phyloP scores from a whole-genome alignment of 2,888 invertebrate genomes.

The Andrena haemorrhoa region DNA sequence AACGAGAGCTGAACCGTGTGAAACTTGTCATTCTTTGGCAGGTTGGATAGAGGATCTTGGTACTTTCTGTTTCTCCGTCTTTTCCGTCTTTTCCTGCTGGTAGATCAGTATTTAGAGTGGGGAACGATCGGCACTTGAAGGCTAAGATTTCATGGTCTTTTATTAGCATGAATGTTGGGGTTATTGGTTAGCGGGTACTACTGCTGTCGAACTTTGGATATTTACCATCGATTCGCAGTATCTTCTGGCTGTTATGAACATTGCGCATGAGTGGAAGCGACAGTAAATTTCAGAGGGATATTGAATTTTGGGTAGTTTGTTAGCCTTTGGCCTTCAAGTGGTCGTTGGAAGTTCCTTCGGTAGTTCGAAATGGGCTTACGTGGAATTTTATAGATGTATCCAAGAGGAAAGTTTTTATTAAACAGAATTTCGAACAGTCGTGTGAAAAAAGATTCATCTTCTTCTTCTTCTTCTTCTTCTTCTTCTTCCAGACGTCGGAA shows the following conservation, averaged over 20 bases:
- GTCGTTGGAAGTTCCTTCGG: background rate
- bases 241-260: background rate
- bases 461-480: too few species aligned
- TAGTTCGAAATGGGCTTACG: background rate
- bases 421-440: too few species aligned
- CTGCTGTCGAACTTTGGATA: background rate
- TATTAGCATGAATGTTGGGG: background rate
- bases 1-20: conserved; percentile 73
- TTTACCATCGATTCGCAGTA: background rate
- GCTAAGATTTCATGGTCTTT: background rate
- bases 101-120: background rate
- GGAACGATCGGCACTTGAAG: background rate
- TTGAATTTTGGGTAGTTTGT: background rate
- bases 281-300: too few species aligned
- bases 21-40: background rate
- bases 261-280: background rate
- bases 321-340: background rate
- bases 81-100: too few species aligned
- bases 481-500: too few species aligned
- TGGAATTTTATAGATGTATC: too few species aligned
- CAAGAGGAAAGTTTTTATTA: too few species aligned
- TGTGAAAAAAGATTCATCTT: too few species aligned
- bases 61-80: background rate
- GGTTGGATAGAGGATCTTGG: conserved; percentile 22
- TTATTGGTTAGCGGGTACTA: too few species aligned